Base-by-base conservation (phyloP, 2,888 invertebrate genomes). In the Mimachlamys varia region DNA sequence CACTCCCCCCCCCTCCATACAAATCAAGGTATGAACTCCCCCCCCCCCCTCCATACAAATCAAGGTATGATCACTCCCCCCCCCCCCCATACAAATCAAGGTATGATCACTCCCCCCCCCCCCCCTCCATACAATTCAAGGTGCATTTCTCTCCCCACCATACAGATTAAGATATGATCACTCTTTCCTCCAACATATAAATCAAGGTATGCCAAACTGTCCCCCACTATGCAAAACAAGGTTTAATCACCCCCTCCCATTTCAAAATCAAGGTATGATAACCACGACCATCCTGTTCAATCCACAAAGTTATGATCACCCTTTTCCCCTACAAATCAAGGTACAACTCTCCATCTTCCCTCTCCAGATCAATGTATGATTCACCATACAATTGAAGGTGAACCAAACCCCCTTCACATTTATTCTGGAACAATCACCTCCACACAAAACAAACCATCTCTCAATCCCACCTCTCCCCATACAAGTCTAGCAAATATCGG, bases 51-150 rank as follows among this genome's bases (percentile, higher is more conserved):
- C 58, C 58, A 10, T 58, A 58, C 13, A 58, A 22, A 58, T 58
- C 19, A 58, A 58, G 58, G 58, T 58, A 58, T 19, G 58, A n/a
- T 58, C 19, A 19, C 22, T 58, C 58, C 3, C 3, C 53, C 53
- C 53, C 53, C 19, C 15, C 3, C 13, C 22, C 58, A 58, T 58
- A 58, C 58, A 58, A 22, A 58, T 58, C 15, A 19, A 22, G 19
- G 58, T 58, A 58, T 19, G 58, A 58, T 58, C 22, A 58, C 22
- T 19, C 58, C 2, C 19, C 13, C 12, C 19, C 15, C 3, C 22
- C 58, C 58, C 15, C 44, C 22, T 58, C 96, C 44, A 94, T 96
- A 49, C 96, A 96, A 92, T 95, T 96, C 88, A 96, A 96, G 95
- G 58, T 58, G n/a, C 19, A 19, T 10, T 58, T n/a, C 7, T 2